phyloP scores from a whole-genome alignment of 2,113 vertebrate species.

The Cnemophilus loriae region DNA sequence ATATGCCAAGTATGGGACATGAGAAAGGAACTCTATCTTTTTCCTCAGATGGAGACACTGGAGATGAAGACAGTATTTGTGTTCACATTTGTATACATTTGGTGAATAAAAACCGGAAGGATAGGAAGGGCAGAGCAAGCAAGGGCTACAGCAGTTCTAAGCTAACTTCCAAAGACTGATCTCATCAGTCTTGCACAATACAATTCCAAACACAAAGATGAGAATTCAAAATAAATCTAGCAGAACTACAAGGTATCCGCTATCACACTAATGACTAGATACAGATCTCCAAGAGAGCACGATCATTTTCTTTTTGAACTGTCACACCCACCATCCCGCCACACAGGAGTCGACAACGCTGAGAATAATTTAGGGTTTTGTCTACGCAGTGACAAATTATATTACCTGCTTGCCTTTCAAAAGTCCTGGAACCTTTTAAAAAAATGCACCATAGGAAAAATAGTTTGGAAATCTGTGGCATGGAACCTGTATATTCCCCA shows the following conservation, averaged over 20 bases:
- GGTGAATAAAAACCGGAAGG: conserved; percentile 50
- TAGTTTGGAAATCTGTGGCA: neutral
- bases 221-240: conserved; percentile 1
- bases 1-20: neutral
- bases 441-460: neutral
- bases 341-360: neutral
- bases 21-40: neutral
- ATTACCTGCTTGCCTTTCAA: neutral
- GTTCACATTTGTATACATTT: conserved; percentile 34
- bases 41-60: neutral
- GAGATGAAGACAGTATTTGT: conserved; percentile 8
- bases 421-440: neutral
- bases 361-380: neutral
- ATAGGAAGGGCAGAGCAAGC: conserved; percentile 55
- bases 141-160: neutral
- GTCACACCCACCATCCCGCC: neutral
- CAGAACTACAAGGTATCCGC: neutral
- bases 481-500: neutral
- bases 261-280: neutral
- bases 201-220: conserved; percentile 7
- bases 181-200: conserved; percentile 31
- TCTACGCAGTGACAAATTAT: neutral
- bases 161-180: conserved; percentile 22
- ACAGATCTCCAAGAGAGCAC: neutral
- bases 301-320: neutral